Conservation (phyloP, 1,140 invertebrate genomes). For the Muscidifurax raptorellus region DNA sequence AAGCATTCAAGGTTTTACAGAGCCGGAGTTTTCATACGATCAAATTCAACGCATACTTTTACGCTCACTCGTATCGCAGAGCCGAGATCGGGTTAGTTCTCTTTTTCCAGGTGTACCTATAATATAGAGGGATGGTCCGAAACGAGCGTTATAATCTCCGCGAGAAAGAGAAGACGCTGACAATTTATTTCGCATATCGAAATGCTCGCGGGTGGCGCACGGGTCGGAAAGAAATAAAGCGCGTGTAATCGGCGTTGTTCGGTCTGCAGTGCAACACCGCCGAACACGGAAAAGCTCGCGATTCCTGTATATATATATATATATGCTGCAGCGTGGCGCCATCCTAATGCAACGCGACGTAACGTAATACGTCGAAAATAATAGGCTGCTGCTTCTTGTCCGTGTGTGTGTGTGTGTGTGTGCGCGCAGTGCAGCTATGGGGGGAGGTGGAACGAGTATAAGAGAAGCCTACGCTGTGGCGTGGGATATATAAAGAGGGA, state of each 20-base stretch:
- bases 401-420: conserved; percentile 26
- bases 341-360: conserved; percentile 68
- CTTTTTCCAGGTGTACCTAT: no score
- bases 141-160: no score
- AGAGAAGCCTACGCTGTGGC: background rate
- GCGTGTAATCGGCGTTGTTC: conserved; percentile 43
- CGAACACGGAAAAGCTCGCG: conserved; percentile 9
- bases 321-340: conserved; percentile 13
- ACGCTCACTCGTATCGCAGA: no score
- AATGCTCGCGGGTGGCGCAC: background rate
- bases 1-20: background rate
- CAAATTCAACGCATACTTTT: background rate
- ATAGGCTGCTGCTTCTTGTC: conserved; percentile 64
- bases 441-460: background rate
- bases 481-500: conserved; percentile 25
- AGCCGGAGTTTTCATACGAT: background rate
- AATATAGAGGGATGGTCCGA: no score
- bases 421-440: background rate
- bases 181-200: background rate
- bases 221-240: conserved; percentile 3
- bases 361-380: conserved; percentile 70
- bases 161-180: no score
- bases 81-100: no score
- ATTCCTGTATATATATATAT: no score
- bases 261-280: background rate